Conservation (phyloP, 2,113 vertebrate species). For the Nycticryphes semicollaris region DNA sequence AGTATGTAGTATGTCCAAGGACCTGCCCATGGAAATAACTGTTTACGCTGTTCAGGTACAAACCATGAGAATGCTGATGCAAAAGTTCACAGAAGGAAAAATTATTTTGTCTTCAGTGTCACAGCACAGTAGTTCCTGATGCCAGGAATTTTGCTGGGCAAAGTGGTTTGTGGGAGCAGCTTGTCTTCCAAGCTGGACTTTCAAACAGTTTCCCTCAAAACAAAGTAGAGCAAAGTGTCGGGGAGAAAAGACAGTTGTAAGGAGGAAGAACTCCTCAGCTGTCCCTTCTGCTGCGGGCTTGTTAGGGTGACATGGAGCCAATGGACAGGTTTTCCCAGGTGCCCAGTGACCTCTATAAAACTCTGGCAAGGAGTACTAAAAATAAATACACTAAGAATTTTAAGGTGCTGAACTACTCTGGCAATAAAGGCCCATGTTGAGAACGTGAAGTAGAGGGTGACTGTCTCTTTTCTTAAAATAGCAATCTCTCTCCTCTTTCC, state of each 20-base stretch:
- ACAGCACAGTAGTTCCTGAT: background rate
- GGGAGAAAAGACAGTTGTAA: background rate
- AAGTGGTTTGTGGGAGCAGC: background rate
- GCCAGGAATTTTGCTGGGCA: background rate
- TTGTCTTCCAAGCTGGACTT: background rate
- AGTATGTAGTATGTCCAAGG: background rate
- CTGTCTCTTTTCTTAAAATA: background rate
- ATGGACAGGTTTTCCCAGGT: background rate
- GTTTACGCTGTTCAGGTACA: background rate
- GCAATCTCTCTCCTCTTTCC: background rate
- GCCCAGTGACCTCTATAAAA: background rate
- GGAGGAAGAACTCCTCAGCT: background rate
- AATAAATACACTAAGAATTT: background rate
- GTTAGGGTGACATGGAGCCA: background rate
- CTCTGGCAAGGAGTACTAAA: background rate
- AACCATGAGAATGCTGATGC: background rate
- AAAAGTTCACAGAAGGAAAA: background rate
- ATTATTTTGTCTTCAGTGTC: background rate
- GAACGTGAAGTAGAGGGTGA: background rate
- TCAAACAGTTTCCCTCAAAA: background rate
- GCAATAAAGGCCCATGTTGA: background rate
- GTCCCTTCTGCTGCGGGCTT: background rate
- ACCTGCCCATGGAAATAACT: background rate
- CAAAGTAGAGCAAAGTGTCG: rapidly evolving
- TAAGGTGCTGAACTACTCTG: background rate